Conservation (phyloP, 2,888 invertebrate genomes). For the Caenorhabditis sp. region DNA sequence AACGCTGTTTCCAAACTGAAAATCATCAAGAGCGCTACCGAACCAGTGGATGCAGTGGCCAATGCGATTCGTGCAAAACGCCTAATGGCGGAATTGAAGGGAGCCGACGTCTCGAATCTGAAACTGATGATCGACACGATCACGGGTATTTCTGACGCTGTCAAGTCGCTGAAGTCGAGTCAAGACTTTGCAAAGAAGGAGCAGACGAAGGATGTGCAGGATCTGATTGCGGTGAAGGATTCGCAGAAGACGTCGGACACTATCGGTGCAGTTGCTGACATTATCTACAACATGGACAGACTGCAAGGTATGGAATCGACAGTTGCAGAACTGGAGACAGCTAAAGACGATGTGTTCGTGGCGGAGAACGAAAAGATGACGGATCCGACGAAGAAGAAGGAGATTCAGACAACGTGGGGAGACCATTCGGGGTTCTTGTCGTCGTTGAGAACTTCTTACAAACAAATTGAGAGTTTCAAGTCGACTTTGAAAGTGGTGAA, state of each 20-base stretch:
- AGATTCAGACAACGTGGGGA: not conserved
- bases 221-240: not conserved
- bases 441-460: not conserved
- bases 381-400: not conserved
- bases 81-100: no score
- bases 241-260: not conserved
- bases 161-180: not conserved
- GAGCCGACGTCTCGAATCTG: no score
- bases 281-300: not conserved
- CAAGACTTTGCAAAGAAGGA: not conserved
- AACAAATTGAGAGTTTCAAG: not conserved
- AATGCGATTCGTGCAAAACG: no score
- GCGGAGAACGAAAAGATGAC: not conserved
- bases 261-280: not conserved
- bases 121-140: not conserved
- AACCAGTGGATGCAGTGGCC: no score
- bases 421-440: not conserved
- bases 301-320: not conserved
- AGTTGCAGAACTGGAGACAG: not conserved
- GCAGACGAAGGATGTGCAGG: not conserved
- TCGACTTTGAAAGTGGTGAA: not conserved
- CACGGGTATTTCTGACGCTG: not conserved
- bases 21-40: no score
- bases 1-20: no score
- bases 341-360: not conserved